These are phyloP conservation scores for Gymnothorax javanicus DNA, from an alignment of 2,797 vertebrate genomes.

Conservation along the genomic window DNA sequence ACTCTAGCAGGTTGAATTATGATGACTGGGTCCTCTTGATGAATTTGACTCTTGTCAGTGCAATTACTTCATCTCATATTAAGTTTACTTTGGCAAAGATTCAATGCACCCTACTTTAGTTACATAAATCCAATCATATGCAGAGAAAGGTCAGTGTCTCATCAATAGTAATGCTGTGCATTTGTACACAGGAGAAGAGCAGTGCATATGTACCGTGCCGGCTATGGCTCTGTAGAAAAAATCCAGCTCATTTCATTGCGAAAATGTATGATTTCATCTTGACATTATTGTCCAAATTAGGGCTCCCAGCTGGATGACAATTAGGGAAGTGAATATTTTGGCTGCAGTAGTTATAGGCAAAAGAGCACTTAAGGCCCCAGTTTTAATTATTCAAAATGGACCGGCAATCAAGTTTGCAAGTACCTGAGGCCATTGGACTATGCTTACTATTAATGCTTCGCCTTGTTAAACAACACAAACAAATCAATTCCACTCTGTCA, in stretches of 20 bases:
- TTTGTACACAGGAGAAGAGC: neutral
- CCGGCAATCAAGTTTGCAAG: neutral
- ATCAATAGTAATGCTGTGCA: neutral
- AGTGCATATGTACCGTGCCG: neutral
- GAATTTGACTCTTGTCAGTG: neutral
- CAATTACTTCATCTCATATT: too few relatives aligned
- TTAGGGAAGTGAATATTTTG: slow-evolving; percentile 3
- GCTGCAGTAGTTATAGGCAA: slow-evolving; percentile 11
- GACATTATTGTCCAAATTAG: neutral
- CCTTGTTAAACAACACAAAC: slow-evolving; percentile 25
- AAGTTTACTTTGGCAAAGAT: slow-evolving; percentile 20
- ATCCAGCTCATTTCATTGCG: neutral
- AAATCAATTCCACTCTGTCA: slow-evolving; percentile 2
- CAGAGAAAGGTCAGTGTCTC: slow-evolving; percentile 29
- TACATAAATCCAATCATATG: neutral
- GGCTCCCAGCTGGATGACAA: slow-evolving; percentile 5
- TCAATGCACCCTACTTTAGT: slow-evolving; percentile 6
- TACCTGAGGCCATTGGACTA: slow-evolving; percentile 3
- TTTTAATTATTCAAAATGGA: slow-evolving; percentile 29
- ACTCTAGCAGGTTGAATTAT: neutral
- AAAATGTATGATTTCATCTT: slow-evolving; percentile 5
- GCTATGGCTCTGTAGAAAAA: slow-evolving; percentile 7
- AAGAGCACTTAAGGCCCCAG: slow-evolving; percentile 1
- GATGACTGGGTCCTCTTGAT: neutral
- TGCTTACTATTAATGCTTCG: slow-evolving; percentile 14